These are phyloP conservation scores for Stratiomys singularior DNA, from an alignment of 2,888 invertebrate genomes.

Conservation along the genomic window DNA sequence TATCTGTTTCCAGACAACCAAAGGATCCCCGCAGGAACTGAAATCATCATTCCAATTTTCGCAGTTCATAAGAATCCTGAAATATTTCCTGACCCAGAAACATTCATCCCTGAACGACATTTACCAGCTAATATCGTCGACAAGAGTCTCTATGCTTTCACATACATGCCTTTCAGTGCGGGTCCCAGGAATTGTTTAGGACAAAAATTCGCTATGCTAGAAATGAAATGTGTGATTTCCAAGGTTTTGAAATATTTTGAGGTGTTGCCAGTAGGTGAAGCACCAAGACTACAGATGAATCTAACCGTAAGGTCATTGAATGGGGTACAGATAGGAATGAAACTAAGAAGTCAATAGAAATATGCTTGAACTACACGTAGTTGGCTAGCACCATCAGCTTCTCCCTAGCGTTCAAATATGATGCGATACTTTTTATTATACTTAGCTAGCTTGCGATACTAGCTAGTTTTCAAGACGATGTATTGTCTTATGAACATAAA, in stretches of 20 bases:
- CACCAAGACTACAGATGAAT: constrained; percentile 47
- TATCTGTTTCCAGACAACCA: constrained; percentile 24
- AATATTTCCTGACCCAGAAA: constrained; percentile 52
- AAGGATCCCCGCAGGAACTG: constrained; percentile 38
- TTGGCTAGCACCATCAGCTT: no score
- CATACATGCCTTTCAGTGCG: constrained; percentile 62
- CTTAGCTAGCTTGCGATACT: no score
- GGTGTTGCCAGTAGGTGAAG: constrained; percentile 53
- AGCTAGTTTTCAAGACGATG: no score
- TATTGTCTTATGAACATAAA: no score
- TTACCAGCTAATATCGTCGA: constrained; percentile 39
- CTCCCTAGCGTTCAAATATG: no score
- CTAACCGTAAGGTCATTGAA: constrained; percentile 52
- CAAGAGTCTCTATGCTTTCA: constrained; percentile 49
- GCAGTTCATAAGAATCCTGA: constrained; percentile 48
- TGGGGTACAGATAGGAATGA: constrained; percentile 51
- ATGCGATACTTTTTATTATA: no score
- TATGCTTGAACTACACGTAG: no score
- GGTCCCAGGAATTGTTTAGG: constrained; percentile 68
- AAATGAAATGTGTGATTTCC: constrained; percentile 60
- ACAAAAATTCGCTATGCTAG: constrained; percentile 60
- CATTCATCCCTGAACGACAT: constrained; percentile 55
- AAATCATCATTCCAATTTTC: constrained; percentile 29
- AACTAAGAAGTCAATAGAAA: no score
- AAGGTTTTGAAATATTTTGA: constrained; percentile 59